Base-by-base conservation (phyloP, 2,888 invertebrate genomes). In the Macrosoma leucophasiata region DNA sequence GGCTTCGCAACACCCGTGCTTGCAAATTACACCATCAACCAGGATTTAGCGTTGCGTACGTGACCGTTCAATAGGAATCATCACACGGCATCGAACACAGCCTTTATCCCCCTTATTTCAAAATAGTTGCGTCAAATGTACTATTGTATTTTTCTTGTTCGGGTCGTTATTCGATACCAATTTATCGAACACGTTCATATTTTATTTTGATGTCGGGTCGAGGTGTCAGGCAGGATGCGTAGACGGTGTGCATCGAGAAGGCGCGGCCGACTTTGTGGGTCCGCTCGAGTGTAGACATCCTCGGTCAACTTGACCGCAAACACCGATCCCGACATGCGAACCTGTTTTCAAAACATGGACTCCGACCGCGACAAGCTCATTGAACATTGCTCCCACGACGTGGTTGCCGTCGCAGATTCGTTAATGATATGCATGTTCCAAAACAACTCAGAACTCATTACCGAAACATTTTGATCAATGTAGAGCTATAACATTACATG, bases 191-290 rank as follows among this genome's bases (percentile, higher is more conserved):
- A 47, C 44, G 40, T 40, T n/a, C n/a, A n/a, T n/a, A n/a, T n/a
- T n/a, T n/a, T n/a, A n/a, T 44, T 40, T 46, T 41, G 36, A 46
- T 47, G 39, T 41, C 47, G 18, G 34, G 32, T 36, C 25, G 25
- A 18, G 22, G 19, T 27, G 39, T 15, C 20, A 25, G 39, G 36
- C 46, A 41, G 43, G 41, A 44, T 32, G 36, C 40, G 36, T 39
- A 39, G 42, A 34, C 37, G 35, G 20, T 24, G 20, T 13, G 17
- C 26, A 10, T 21, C 11, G 20, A 34, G 47, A 60, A 50, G 50
- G 48, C 58, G 67, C 68, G 70, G 66, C 62, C 52, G 55, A 62
- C 68, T 78, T 75, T 72, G 76, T 68, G 74, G n/a, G 66, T 69
- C 46, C 68, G 55, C 39, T 61, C 64, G 58, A 65, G 65, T 69